A percentile compares a stretch with the other conserved stretches of the same genome.
These are phyloP conservation scores for Rhabdomys dilectus DNA, from an alignment of 2,113 vertebrate genomes.

Conservation along the genomic window DNA sequence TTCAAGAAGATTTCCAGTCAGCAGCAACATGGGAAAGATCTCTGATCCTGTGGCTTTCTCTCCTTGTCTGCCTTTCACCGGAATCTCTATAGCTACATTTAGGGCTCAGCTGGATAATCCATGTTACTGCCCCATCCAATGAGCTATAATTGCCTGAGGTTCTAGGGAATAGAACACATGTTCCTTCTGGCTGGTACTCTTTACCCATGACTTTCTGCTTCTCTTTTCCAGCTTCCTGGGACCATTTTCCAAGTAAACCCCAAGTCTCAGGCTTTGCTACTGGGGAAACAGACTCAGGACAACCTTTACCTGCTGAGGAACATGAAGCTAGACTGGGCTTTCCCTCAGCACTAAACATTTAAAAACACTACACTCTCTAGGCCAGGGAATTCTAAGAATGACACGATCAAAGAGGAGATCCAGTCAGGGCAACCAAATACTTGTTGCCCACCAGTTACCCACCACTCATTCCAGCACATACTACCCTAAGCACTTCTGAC, in stretches of 20 bases:
- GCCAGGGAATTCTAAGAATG: not conserved
- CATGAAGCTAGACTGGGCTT: not conserved
- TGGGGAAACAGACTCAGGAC: not conserved
- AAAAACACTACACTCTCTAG: not conserved
- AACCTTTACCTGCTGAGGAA: not conserved
- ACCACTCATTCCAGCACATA: not conserved
- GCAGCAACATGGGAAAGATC: no score
- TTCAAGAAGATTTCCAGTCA: not conserved
- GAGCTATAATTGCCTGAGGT: not conserved
- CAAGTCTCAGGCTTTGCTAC: not conserved
- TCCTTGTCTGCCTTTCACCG: not conserved
- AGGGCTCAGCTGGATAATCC: not conserved
- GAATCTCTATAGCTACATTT: not conserved
- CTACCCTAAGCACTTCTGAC: no score
- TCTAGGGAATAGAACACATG: not conserved
- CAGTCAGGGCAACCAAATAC: not conserved
- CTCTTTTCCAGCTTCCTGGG: not conserved
- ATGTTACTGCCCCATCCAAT: not conserved
- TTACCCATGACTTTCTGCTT: not conserved
- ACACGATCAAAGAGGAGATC: not conserved
- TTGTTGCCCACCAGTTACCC: no score
- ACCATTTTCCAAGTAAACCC: not conserved
- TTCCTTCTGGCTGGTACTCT: not conserved
- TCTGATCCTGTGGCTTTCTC: not conserved
- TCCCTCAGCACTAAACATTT: not conserved